phyloP scores from a whole-genome alignment of 1,140 invertebrate genomes.

The Temnothorax longispinosus region DNA sequence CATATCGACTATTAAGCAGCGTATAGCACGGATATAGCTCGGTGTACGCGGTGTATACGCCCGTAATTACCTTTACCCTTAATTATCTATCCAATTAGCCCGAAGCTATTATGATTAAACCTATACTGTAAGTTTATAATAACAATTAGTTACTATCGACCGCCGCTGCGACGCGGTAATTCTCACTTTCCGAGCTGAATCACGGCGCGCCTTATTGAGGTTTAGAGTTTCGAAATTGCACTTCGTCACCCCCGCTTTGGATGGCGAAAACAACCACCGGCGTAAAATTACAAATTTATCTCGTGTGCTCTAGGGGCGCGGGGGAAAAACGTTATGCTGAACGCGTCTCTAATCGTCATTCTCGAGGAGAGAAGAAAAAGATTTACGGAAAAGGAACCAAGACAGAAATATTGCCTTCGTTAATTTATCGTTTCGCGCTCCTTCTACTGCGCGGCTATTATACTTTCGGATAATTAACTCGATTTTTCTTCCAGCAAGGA shows the following conservation, averaged over 20 bases:
- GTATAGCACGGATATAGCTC: slow-evolving; percentile 76
- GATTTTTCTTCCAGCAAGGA: slow-evolving; percentile 74
- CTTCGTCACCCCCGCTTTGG: slow-evolving; percentile 22
- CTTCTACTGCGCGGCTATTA: slow-evolving; percentile 64
- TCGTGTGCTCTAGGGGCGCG: slow-evolving; percentile 10
- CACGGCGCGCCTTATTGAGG: slow-evolving; percentile 55
- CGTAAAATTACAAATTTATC: slow-evolving; percentile 61
- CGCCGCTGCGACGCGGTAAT: slow-evolving; percentile 80
- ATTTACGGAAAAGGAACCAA: slow-evolving; percentile 56
- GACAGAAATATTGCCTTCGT: slow-evolving; percentile 73
- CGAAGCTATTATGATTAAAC: slow-evolving; percentile 86
- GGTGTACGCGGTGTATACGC: slow-evolving; percentile 81
- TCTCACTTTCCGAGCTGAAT: slow-evolving; percentile 80
- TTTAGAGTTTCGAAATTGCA: slow-evolving; percentile 41
- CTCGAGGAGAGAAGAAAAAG: not conserved
- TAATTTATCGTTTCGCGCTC: slow-evolving; percentile 71
- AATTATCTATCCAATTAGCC: slow-evolving; percentile 87
- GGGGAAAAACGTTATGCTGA: slow-evolving; percentile 17
- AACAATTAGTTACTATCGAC: slow-evolving; percentile 86
- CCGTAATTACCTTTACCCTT: slow-evolving; percentile 86
- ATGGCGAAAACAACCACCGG: slow-evolving; percentile 53
- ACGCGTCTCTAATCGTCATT: slow-evolving; percentile 48
- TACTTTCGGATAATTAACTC: slow-evolving; percentile 77
- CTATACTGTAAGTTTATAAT: slow-evolving; percentile 86
- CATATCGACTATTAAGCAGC: slow-evolving; percentile 84